Base-by-base conservation (phyloP, 2,113 vertebrate species). In the Silurus asotus region DNA sequence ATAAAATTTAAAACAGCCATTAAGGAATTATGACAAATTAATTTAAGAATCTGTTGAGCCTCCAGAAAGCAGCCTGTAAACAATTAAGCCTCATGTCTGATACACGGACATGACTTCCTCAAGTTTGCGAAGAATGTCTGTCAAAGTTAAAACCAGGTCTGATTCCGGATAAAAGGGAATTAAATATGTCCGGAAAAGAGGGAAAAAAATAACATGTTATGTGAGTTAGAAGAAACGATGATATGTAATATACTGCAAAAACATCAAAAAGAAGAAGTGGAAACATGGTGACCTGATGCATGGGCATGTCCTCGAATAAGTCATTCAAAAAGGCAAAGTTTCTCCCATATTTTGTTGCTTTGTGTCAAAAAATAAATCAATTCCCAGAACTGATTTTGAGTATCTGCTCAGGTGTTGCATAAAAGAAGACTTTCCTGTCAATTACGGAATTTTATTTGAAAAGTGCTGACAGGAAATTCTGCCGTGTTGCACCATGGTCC, bases 1-100 rank as follows among this genome's bases (percentile, higher is more conserved):
- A 55, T 5, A 59, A 3, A 64, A 23, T 23, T n/a, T 6, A 64
- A 53, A 5, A 5, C 20, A 4, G 48, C 6, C 59, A 14, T 23
- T 6, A 17, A 19, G 53, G 20, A 9, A 19, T 51, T 53, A 6
- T 1, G 45, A 37, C 28, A 37, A 58, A 72, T 56, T 55, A n/a
- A 8, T 51, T 82, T 37, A 83, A 23, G 53, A 10, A 58, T n/a
- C 80, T n/a, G 11, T 5, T 8, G 8, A 61, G 14, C 11, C 14
- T 84, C 23, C 74, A 76, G 20, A n/a, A 83, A 55, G 67, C 55
- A 17, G 70, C 10, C 58, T 65, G 58, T 62, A 19, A 84, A 37
- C 25, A 0, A 62, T 84, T 76, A 84, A 62, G 45, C 28, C 72
- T 84, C 13, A 14, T 1, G 19, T 49, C 15, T 0, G 15, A 9